A percentile compares a stretch with the other conserved stretches of the same genome.
phyloP scores from a whole-genome alignment of 2,888 invertebrate species.

The Apomyelois bistriatella region DNA sequence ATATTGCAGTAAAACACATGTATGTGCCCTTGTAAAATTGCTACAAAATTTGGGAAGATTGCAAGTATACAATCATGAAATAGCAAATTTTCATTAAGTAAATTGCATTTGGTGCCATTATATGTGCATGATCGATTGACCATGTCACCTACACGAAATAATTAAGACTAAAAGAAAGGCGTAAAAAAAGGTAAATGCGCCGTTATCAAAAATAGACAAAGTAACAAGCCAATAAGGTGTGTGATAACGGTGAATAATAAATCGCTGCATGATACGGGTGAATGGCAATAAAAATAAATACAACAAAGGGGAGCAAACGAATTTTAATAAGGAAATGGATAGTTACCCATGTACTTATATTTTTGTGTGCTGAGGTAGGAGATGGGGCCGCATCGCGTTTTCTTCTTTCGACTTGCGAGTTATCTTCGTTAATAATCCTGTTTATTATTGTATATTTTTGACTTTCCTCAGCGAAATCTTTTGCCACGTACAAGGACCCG shows the following conservation, averaged over 20 bases:
- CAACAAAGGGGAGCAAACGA: slow-evolving; percentile 45
- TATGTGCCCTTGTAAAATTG: too few species aligned
- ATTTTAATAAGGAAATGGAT: slow-evolving; percentile 53
- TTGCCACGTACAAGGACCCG: slow-evolving; percentile 59
- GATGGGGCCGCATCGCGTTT: slow-evolving; percentile 59
- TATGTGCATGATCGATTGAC: neutral
- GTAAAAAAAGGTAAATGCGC: neutral
- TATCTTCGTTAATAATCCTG: slow-evolving; percentile 37
- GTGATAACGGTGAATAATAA: slow-evolving; percentile 30
- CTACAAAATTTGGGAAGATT: too few species aligned
- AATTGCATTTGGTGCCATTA: neutral
- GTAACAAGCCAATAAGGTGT: slow-evolving; percentile 28
- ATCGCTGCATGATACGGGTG: slow-evolving; percentile 30
- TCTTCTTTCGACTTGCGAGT: slow-evolving; percentile 44
- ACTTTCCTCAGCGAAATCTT: slow-evolving; percentile 33
- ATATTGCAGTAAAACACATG: too few species aligned
- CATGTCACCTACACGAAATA: too few species aligned
- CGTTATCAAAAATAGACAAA: slow-evolving; percentile 43
- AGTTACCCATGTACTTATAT: slow-evolving; percentile 74
- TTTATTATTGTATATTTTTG: slow-evolving; percentile 55
- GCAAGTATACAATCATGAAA: too few species aligned
- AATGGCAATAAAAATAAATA: slow-evolving; percentile 31
- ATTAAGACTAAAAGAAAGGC: neutral
- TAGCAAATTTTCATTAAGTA: too few species aligned
- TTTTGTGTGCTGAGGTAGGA: slow-evolving; percentile 50